phyloP scores from a whole-genome alignment of 1,140 invertebrate species.

The Eufriesea mexicana region DNA sequence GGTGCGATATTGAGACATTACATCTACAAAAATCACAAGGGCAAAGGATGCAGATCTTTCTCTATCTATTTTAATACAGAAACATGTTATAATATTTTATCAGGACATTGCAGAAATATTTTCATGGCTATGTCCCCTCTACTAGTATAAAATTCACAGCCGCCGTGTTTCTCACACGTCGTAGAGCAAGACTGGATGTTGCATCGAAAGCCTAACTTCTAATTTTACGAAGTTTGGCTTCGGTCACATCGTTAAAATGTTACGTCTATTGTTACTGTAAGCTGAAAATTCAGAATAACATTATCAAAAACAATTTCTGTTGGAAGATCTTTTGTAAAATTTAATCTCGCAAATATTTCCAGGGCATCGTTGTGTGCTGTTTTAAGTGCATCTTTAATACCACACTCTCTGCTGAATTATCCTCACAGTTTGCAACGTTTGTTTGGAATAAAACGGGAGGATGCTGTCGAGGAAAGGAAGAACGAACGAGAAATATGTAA shows the following conservation, averaged over 20 bases:
- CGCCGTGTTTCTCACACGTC: background rate
- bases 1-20: background rate
- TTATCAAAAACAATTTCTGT: background rate
- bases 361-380: slow-evolving; percentile 33
- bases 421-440: slow-evolving; percentile 26
- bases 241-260: background rate
- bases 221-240: background rate
- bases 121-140: background rate
- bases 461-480: background rate
- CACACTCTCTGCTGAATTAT: background rate
- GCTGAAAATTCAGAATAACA: background rate
- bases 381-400: background rate
- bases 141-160: slow-evolving; percentile 12
- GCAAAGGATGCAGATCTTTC: slow-evolving; percentile 29
- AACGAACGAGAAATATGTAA: slow-evolving; percentile 22
- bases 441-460: slow-evolving; percentile 13
- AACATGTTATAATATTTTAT: slow-evolving; percentile 6
- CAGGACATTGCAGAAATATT: background rate
- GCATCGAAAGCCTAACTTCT: background rate
- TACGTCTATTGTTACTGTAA: slow-evolving; percentile 32
- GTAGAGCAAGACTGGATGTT: background rate
- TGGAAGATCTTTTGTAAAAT: background rate
- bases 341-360: background rate
- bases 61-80: background rate
- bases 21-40: slow-evolving; percentile 20